A percentile compares a stretch with the other conserved stretches of the same genome.
Evolutionary conservation across 35 echinoderm and acorn worm species (phyloP).

Genomic region (Hemicentrotus pulcherrimus): DNA sequence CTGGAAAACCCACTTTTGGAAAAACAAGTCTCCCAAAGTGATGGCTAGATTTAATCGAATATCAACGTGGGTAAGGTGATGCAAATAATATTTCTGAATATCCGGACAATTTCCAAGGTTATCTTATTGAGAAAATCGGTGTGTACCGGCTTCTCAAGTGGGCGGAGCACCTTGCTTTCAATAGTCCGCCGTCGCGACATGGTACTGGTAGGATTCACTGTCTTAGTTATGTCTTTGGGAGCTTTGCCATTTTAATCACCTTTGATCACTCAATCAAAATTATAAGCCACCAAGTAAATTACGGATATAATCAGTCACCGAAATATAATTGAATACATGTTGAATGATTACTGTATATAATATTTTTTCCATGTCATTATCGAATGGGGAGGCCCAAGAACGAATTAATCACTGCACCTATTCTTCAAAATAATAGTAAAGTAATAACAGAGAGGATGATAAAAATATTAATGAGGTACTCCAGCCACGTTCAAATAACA

Average conservation of each 20-base stretch:
- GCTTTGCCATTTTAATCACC: neutral
- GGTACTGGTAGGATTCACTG: neutral
- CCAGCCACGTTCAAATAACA: no score
- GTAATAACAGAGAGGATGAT: no score
- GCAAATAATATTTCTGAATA: neutral
- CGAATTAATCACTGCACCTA: no score
- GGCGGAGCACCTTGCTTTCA: neutral
- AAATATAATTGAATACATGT: neutral
- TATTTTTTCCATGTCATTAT: no score
- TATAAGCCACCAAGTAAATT: neutral
- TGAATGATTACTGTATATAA: neutral
- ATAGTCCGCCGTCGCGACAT: neutral
- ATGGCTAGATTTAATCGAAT: neutral
- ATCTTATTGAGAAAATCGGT: neutral
- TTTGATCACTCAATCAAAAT: neutral
- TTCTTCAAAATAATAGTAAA: no score
- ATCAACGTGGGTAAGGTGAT: neutral
- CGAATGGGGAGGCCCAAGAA: no score
- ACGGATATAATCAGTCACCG: neutral
- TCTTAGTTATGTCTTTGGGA: neutral
- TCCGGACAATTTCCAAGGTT: neutral
- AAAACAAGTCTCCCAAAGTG: neutral
- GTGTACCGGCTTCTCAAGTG: neutral
- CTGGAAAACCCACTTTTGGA: no score
- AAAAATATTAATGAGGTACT: no score